A percentile compares a stretch with the other conserved stretches of the same genome.
Conservation (phyloP, 2,113 vertebrate genomes). For the Poecile atricapillus region DNA sequence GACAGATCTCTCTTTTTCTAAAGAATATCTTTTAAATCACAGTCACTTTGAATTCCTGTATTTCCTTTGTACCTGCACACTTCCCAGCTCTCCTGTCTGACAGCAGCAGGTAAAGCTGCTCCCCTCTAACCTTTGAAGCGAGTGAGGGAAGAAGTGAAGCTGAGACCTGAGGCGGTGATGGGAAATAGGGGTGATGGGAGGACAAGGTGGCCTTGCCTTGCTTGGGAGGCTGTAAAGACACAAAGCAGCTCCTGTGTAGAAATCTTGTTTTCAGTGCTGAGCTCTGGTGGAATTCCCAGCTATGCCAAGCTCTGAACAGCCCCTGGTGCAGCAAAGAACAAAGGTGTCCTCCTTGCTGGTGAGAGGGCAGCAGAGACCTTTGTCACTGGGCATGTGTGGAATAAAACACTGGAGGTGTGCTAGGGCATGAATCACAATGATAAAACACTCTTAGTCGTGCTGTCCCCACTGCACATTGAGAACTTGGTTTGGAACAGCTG, state of each 20-base stretch:
- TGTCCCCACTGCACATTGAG: not conserved
- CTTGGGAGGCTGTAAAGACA: not conserved
- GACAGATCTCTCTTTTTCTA: not conserved
- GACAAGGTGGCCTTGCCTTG: not conserved
- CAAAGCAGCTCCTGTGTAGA: not conserved
- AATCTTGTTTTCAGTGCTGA: not conserved
- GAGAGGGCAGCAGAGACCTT: not conserved
- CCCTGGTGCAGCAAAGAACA: not conserved
- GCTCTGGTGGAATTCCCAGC: not conserved
- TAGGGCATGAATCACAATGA: not conserved
- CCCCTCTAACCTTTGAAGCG: not conserved
- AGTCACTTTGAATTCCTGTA: not conserved
- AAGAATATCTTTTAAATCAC: conserved; percentile 16
- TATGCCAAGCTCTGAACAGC: not conserved
- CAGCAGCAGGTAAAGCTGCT: not conserved
- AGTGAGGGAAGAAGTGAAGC: not conserved
- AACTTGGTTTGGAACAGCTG: not conserved
- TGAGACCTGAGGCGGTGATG: not conserved
- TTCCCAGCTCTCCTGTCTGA: not conserved
- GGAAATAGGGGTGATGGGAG: not conserved
- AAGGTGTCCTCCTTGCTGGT: accelerated
- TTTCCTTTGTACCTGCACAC: not conserved
- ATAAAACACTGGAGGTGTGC: not conserved
- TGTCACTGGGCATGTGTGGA: not conserved
- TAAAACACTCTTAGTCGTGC: not conserved